Percentiles rank a stretch among this genome's conserved stretches.
These are phyloP conservation scores for Polymixis flavicincta DNA, from an alignment of 2,888 invertebrate genomes.

Conservation along the genomic window DNA sequence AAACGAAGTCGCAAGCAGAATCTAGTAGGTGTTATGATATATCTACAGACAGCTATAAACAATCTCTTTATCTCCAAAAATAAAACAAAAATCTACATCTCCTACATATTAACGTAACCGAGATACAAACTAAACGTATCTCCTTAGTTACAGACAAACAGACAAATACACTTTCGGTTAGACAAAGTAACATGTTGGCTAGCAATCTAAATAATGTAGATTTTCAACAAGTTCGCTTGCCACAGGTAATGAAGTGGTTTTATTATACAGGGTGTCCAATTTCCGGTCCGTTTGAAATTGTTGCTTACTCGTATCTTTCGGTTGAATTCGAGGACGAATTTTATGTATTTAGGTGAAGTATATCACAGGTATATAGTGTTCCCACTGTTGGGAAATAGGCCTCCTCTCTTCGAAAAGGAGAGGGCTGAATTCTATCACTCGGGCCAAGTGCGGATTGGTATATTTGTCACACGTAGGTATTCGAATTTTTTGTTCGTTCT, in stretches of 20 bases:
- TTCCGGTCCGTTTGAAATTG: not conserved
- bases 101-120: slow-evolving; percentile 32
- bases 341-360: not conserved
- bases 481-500: too few species aligned
- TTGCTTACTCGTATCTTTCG: slow-evolving; percentile 6
- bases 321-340: not conserved
- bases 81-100: slow-evolving; percentile 4
- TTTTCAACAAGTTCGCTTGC: slow-evolving; percentile 35
- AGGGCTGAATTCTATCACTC: too few species aligned
- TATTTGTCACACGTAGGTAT: too few species aligned
- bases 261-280: slow-evolving; percentile 23
- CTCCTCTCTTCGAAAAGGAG: too few species aligned
- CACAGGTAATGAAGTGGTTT: slow-evolving; percentile 55
- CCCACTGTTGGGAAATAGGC: too few species aligned
- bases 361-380: not conserved
- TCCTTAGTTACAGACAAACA: slow-evolving; percentile 25
- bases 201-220: slow-evolving; percentile 58
- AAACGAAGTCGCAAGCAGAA: too few species aligned
- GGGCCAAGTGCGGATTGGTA: too few species aligned
- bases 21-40: too few species aligned
- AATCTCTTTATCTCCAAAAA: slow-evolving; percentile 7
- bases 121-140: slow-evolving; percentile 28
- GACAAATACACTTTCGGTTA: slow-evolving; percentile 42
- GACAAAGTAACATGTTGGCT: slow-evolving; percentile 38
- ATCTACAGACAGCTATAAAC: not conserved